Evolutionary conservation across 2,888 invertebrate genomes (phyloP), one percentile per base, ranked within the genome.

Genomic region (Polyploca ridens): DNA sequence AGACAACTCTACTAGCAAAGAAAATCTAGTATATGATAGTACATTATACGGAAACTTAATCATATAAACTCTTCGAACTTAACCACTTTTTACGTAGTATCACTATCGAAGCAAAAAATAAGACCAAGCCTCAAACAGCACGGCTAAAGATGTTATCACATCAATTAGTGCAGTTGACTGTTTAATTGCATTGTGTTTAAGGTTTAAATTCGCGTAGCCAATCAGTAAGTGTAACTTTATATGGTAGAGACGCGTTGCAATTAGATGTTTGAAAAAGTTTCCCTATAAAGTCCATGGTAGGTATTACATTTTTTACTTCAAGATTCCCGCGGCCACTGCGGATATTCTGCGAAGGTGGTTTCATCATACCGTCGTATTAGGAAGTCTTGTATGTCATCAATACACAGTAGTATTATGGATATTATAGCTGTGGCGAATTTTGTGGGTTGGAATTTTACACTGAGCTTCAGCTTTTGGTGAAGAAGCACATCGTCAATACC

Each of bases 121-220:
- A 66, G 76, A 79, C 71, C 79, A 78, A 76, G 73, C 78, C 72
- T 75, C 71, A 70, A 69, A 73, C 67, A 71, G 73, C 75, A 67
- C 72, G 73, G 70, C 79, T 79, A 83, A 82, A 82, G 84, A 89
- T 81, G 84, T 83, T 83, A 84, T 83, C 83, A 75, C 78, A 78
- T 86, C 87, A 88, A 89, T 90, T 89, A 89, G 83, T 78, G 81
- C 76, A 81, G 74, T 82, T 79, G 76, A 81, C 80, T 84, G 79
- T 81, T 88, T 86, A 87, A 89, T 88, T 85, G 84, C 83, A 81
- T 83, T 82, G 84, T 85, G 86, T 88, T 90, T 89, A 88, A 84
- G 83, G 84, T 79, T 83, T 83, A 87, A 83, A 85, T 87, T 89
- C 79, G 81, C 77, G 69, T 75, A 69, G 76, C 81, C 81, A 85